Percentiles rank a stretch among this genome's conserved stretches.
These are phyloP conservation scores for Meloe dianella DNA, from an alignment of 2,888 invertebrate genomes.

Conservation along the genomic window DNA sequence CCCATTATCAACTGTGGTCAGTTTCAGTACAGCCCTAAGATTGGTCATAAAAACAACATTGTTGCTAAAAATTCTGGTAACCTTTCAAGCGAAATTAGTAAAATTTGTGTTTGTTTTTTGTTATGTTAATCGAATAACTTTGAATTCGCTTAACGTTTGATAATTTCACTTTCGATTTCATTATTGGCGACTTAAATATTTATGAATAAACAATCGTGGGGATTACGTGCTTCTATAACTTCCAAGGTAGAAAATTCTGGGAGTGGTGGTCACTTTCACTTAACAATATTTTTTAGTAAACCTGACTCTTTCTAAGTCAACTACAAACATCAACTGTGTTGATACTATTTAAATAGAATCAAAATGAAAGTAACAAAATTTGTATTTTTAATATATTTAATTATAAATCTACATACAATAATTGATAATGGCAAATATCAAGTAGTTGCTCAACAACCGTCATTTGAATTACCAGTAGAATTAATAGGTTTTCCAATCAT, in stretches of 20 bases:
- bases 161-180: constrained; percentile 19
- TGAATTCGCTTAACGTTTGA: constrained; percentile 5
- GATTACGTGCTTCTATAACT: constrained; percentile 25
- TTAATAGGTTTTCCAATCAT: constrained; percentile 84
- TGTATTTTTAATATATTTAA: constrained; percentile 22
- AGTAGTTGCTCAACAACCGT: constrained; percentile 55
- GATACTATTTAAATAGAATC: constrained; percentile 10
- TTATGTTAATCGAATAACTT: constrained; percentile 2
- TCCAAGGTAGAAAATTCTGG: constrained; percentile 30
- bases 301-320: constrained; percentile 31
- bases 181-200: background rate
- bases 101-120: background rate
- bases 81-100: background rate
- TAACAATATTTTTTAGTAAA: constrained; percentile 39
- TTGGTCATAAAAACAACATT: background rate
- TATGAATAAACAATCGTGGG: constrained; percentile 13
- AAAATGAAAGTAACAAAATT: constrained; percentile 23
- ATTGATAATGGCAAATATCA: constrained; percentile 35
- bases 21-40: background rate
- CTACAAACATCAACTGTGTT: constrained; percentile 32
- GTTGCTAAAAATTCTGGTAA: background rate
- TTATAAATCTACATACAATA: constrained; percentile 17
- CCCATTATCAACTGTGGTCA: background rate
- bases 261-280: constrained; percentile 57
- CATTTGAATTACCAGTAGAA: constrained; percentile 83